A percentile compares a stretch with the other conserved stretches of the same genome.
These are phyloP conservation scores for Cynodonichthys magdalenae DNA, from an alignment of 2,797 vertebrate species.

Conservation along the genomic window DNA sequence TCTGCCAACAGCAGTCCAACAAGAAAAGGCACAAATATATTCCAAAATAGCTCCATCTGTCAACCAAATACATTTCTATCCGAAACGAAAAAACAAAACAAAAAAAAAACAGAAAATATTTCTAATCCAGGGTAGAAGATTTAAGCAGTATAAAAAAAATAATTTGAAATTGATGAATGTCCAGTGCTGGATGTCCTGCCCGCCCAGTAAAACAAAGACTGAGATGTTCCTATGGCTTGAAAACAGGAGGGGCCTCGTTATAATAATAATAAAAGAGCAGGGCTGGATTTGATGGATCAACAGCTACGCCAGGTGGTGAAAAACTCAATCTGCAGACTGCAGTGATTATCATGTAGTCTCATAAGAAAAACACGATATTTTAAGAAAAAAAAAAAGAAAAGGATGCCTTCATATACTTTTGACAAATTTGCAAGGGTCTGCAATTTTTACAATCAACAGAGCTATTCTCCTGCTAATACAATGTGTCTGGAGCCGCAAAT, in stretches of 20 bases:
- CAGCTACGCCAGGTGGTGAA: constrained; percentile 66
- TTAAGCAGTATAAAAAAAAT: not conserved
- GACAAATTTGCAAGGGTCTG: too few species aligned
- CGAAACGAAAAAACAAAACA: not conserved
- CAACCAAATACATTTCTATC: constrained; percentile 44
- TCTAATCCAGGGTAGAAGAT: not conserved
- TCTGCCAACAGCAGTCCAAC: constrained; percentile 40
- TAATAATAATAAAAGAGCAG: not conserved
- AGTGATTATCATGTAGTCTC: not conserved
- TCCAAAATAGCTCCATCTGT: constrained; percentile 38
- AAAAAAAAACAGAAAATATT: too few species aligned
- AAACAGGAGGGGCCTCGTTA: constrained; percentile 64
- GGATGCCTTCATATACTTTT: too few species aligned
- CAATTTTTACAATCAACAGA: too few species aligned
- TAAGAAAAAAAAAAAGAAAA: too few species aligned
- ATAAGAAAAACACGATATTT: too few species aligned
- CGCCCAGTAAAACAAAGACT: constrained; percentile 64
- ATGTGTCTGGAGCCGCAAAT: too few species aligned
- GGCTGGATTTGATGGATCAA: constrained; percentile 56
- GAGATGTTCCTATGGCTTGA: constrained; percentile 23
- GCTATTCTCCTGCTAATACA: too few species aligned
- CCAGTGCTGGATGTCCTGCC: constrained; percentile 19
- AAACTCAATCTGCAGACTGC: constrained; percentile 1
- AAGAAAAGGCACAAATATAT: constrained; percentile 48
- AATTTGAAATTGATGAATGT: not conserved